phyloP scores from a whole-genome alignment of 1,140 invertebrate species.

The Popillia japonica region DNA sequence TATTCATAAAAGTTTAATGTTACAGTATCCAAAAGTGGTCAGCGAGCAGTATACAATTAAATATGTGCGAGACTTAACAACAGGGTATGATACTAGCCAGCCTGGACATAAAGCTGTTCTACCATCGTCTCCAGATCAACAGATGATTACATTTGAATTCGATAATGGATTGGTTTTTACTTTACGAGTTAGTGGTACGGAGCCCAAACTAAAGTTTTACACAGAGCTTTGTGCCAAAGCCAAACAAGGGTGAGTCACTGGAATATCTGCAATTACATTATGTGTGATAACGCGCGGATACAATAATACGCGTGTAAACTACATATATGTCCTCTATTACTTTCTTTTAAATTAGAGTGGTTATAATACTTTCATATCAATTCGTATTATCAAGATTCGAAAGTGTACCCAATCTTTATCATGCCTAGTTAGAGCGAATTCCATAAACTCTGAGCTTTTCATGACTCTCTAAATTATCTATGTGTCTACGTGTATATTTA shows the following conservation, averaged over 20 bases:
- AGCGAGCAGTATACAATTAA: constrained; percentile 77
- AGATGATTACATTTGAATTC: constrained; percentile 98
- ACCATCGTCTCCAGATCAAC: constrained; percentile 77
- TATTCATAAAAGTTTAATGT: constrained; percentile 44
- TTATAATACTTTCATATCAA: neutral
- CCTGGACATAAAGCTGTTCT: constrained; percentile 77
- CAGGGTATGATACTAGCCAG: constrained; percentile 83
- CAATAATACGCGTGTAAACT: neutral
- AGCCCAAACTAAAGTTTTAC: constrained; percentile 99
- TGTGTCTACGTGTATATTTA: too few species aligned
- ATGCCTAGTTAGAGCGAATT: too few species aligned
- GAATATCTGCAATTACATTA: too few species aligned
- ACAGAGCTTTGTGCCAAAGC: constrained; percentile 84
- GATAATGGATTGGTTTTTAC: constrained; percentile 87
- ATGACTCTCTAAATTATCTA: too few species aligned
- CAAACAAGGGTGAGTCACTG: constrained; percentile 67
- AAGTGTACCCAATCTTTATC: too few species aligned
- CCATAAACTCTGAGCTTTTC: too few species aligned
- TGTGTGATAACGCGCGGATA: neutral
- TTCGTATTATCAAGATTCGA: too few species aligned
- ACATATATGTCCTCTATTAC: neutral
- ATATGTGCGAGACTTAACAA: constrained; percentile 86
- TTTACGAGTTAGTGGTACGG: constrained; percentile 95
- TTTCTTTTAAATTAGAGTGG: neutral
- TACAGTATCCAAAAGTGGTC: constrained; percentile 81